Conservation (phyloP, 2,888 invertebrate species). For the Amaurobius ferox region DNA sequence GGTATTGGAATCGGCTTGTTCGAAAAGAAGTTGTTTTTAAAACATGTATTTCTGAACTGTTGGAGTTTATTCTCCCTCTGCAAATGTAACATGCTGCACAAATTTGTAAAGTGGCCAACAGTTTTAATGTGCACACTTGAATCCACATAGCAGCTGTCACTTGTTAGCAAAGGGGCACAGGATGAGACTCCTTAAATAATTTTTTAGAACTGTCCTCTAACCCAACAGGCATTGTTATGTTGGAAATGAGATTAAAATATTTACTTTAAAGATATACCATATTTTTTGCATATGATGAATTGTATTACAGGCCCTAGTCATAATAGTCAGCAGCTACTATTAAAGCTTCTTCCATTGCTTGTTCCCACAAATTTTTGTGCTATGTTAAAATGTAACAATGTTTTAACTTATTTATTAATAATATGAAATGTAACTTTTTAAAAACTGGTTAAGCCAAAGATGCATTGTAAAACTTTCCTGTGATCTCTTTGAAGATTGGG, state of each 20-base stretch:
- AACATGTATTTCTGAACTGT: constrained; percentile 50
- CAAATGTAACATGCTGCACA: constrained; percentile 13
- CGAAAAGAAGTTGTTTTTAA: constrained; percentile 45
- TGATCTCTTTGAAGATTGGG: constrained; percentile 73
- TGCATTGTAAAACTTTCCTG: constrained; percentile 65
- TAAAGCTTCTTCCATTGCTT: constrained; percentile 71
- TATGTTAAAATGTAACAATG: constrained; percentile 69
- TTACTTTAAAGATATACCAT: constrained; percentile 44
- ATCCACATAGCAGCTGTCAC: constrained; percentile 63
- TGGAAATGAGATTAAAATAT: constrained; percentile 62
- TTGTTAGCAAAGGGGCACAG: constrained; percentile 63
- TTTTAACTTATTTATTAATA: constrained; percentile 69
- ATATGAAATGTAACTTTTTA: constrained; percentile 60
- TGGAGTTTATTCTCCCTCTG: constrained; percentile 25
- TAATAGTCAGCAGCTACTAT: constrained; percentile 67
- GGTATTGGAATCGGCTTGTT: constrained; percentile 26
- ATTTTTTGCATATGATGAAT: constrained; percentile 64
- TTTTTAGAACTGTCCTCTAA: constrained; percentile 63
- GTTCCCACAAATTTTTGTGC: constrained; percentile 66
- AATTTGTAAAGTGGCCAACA: constrained; percentile 10
- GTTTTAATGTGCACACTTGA: constrained; percentile 21
- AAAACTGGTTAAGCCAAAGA: constrained; percentile 71
- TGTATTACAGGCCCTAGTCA: constrained; percentile 70
- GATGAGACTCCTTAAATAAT: constrained; percentile 28
- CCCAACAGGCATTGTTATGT: constrained; percentile 66